phyloP scores from a whole-genome alignment of 2,113 vertebrate genomes.

The Lucifuga dentata region DNA sequence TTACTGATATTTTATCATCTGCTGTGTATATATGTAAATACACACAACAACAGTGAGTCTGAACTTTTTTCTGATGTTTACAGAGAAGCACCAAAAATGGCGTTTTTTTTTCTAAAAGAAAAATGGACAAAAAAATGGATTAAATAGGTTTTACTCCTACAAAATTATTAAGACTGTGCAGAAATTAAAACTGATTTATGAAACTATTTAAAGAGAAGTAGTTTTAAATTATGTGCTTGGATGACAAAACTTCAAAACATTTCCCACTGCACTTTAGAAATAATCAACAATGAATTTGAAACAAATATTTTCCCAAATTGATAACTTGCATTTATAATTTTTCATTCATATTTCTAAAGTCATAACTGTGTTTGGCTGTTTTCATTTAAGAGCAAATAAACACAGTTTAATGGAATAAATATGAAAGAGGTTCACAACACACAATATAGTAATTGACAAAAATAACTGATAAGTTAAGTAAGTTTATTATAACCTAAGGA shows the following conservation, averaged over 20 bases:
- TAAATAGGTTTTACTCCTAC: no score
- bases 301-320: neutral
- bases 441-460: neutral
- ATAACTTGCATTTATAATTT: neutral
- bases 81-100: no score
- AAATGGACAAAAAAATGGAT: no score
- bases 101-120: no score
- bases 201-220: neutral
- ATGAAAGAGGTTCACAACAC: neutral
- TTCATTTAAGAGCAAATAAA: neutral
- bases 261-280: neutral
- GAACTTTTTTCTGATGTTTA: no score
- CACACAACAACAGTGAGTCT: no score
- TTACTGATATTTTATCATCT: no score
- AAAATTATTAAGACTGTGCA: neutral
- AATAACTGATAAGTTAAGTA: no score
- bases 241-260: neutral
- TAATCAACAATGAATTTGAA: no score
- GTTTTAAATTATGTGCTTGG: neutral
- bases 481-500: no score
- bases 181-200: no score
- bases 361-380: neutral
- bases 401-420: neutral
- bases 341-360: neutral
- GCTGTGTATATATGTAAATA: no score